These are phyloP conservation scores for Eupleurogrammus muticus DNA, from an alignment of 2,797 vertebrate species.

Conservation along the genomic window DNA sequence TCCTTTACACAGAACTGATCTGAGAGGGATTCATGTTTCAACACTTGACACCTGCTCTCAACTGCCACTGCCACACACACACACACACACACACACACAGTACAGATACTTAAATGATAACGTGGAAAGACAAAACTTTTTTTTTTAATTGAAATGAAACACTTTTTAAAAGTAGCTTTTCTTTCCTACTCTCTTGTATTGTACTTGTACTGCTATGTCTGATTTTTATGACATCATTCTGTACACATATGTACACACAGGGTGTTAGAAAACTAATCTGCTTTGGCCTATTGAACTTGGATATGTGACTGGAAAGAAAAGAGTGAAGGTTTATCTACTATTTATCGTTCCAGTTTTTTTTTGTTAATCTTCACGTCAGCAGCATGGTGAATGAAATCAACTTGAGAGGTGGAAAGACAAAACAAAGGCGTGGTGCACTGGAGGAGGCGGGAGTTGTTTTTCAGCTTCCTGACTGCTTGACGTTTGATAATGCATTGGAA, in stretches of 20 bases:
- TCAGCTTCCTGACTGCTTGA: constrained; percentile 56
- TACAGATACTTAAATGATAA: constrained; percentile 17
- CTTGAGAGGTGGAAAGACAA: constrained; percentile 23
- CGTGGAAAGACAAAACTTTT: constrained; percentile 25
- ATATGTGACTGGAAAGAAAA: neutral
- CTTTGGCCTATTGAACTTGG: neutral
- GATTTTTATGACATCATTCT: too few species aligned
- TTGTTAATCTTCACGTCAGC: neutral
- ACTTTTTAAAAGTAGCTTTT: neutral
- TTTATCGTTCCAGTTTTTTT: constrained; percentile 6
- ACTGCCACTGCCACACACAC: constrained; percentile 57
- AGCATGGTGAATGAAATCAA: neutral
- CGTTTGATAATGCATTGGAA: constrained; percentile 36
- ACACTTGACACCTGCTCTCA: constrained; percentile 74
- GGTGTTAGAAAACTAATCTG: constrained; percentile 9
- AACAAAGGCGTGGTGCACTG: constrained; percentile 38
- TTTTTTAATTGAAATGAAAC: neutral
- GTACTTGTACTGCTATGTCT: neutral
- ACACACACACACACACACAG: constrained; percentile 9
- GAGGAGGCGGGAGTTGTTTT: constrained; percentile 45
- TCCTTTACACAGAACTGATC: constrained; percentile 65
- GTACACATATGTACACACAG: neutral
- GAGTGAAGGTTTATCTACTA: constrained; percentile 1
- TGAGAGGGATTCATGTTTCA: constrained; percentile 73
- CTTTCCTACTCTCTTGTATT: neutral